Evolutionary conservation across 2,888 invertebrate species (phyloP).

Genomic region (Tetrapedia diversipes): DNA sequence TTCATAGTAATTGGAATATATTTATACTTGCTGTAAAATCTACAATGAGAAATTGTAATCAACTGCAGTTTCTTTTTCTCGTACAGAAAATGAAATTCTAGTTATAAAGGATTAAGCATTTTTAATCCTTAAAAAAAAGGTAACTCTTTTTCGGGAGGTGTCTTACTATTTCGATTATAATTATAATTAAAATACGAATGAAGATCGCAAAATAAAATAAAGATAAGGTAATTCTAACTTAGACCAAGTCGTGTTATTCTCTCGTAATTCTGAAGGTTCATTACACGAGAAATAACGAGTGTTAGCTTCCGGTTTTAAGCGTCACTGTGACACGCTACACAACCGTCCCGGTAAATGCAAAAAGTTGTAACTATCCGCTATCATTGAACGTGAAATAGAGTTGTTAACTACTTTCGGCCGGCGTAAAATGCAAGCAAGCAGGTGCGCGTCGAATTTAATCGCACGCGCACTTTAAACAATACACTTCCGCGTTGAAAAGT

Average conservation of each 20-base stretch:
- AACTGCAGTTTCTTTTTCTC: too few species aligned
- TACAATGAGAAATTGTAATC: too few species aligned
- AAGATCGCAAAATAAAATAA: background rate
- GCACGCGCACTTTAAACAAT: conserved; percentile 3
- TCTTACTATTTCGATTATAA: too few species aligned
- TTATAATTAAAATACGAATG: background rate
- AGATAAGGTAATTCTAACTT: conserved; percentile 1
- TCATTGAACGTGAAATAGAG: conserved; percentile 30
- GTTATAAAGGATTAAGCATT: too few species aligned
- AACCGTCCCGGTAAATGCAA: conserved; percentile 22
- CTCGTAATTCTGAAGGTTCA: conserved; percentile 31
- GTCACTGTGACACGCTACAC: background rate
- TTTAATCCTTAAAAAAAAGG: too few species aligned
- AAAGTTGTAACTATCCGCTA: conserved; percentile 26
- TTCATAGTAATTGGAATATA: too few species aligned
- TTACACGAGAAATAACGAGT: conserved; percentile 16
- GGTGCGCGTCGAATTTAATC: conserved; percentile 28
- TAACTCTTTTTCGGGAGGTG: too few species aligned
- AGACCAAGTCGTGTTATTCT: background rate
- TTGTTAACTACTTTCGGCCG: conserved; percentile 23
- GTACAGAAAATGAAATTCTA: too few species aligned
- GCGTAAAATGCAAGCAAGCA: conserved; percentile 15
- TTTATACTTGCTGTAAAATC: too few species aligned
- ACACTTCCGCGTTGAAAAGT: background rate
- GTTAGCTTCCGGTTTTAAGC: conserved; percentile 22